Evolutionary conservation across 2,113 vertebrate genomes (phyloP).

Genomic region (Chaenocephalus aceratus): DNA sequence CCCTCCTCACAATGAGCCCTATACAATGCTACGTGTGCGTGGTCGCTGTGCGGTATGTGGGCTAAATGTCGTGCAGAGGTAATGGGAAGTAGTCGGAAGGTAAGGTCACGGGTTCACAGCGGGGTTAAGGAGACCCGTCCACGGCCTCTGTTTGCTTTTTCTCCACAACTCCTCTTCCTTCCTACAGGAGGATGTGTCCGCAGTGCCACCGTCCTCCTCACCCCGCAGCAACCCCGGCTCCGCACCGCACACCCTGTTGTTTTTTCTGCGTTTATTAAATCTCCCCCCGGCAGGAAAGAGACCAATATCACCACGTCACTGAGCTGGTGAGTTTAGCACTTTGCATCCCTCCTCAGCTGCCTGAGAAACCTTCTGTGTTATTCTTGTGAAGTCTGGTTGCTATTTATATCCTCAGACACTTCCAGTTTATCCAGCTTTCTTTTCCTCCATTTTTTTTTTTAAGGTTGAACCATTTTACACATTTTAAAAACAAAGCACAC

Average conservation of each 20-base stretch:
- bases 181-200: constrained; percentile 90
- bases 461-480: not conserved
- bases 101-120: constrained; percentile 89
- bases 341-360: constrained; percentile 64
- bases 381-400: constrained; percentile 42
- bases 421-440: not conserved
- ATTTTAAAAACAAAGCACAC: not conserved
- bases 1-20: constrained; percentile 26
- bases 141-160: constrained; percentile 88
- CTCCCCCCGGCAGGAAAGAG: constrained; percentile 84
- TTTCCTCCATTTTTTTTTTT: too few relatives aligned
- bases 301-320: constrained; percentile 84
- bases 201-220: constrained; percentile 75
- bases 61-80: constrained; percentile 88
- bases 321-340: constrained; percentile 63
- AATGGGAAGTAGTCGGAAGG: constrained; percentile 91
- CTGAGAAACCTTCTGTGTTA: constrained; percentile 74
- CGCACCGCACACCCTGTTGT: constrained; percentile 84
- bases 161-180: constrained; percentile 90
- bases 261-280: constrained; percentile 90
- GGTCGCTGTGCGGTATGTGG: constrained; percentile 67
- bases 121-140: constrained; percentile 88
- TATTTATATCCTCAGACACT: constrained; percentile 63
- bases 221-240: constrained; percentile 73
- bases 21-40: constrained; percentile 57